Percentiles rank a stretch among this genome's conserved stretches.
Conservation (phyloP, 2,113 vertebrate species). For the Nothobranchius kuhntae region DNA sequence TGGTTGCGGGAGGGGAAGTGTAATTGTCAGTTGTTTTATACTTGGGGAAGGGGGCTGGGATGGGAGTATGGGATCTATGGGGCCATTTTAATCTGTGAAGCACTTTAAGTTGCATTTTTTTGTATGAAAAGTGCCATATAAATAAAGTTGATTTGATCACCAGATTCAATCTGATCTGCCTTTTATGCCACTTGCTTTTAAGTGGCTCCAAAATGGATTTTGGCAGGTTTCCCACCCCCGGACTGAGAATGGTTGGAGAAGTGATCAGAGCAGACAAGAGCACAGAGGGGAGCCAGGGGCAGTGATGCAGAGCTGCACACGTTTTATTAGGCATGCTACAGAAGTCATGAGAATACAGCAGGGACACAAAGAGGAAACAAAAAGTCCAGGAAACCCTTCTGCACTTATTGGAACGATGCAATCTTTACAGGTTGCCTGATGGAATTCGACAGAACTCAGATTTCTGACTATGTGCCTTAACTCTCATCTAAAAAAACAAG, state of each 20-base stretch:
- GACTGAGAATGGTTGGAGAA: slow-evolving; percentile 80
- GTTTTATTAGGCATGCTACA: slow-evolving; percentile 99
- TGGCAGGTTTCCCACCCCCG: slow-evolving; percentile 82
- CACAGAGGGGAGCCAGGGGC: slow-evolving; percentile 82
- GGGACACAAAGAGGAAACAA: slow-evolving; percentile 53
- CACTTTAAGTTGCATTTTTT: no score
- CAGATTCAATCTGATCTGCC: slow-evolving; percentile 17
- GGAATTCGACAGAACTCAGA: slow-evolving; percentile 77
- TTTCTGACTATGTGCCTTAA: slow-evolving; percentile 86
- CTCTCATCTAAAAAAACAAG: slow-evolving; percentile 3
- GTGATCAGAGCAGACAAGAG: slow-evolving; percentile 80
- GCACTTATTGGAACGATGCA: no score
- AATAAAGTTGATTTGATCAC: background rate
- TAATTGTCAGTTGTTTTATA: no score
- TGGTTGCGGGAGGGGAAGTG: no score
- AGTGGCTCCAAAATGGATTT: slow-evolving; percentile 64
- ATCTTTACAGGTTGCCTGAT: slow-evolving; percentile 76
- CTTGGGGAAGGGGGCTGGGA: no score
- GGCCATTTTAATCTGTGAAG: no score
- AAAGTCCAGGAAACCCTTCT: slow-evolving; percentile 85
- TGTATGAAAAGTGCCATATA: no score
- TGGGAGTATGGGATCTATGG: no score
- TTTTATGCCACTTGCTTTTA: slow-evolving; percentile 22
- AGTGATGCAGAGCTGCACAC: slow-evolving; percentile 92
- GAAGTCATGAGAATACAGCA: slow-evolving; percentile 75